These are phyloP conservation scores for Arizona elegans DNA, from an alignment of 2,113 vertebrate species.

Conservation along the genomic window DNA sequence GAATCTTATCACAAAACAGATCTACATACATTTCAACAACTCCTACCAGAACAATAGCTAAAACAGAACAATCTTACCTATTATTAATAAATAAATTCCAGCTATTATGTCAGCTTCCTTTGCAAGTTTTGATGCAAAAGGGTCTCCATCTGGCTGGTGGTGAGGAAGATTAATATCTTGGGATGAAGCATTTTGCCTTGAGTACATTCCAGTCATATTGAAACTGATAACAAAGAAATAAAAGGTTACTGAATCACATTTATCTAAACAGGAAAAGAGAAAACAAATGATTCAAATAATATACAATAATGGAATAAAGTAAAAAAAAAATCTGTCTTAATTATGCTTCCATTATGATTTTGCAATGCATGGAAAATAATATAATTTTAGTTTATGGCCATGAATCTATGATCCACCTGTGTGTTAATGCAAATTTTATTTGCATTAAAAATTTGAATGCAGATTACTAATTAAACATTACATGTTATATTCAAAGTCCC, in stretches of 20 bases:
- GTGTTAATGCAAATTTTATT: neutral
- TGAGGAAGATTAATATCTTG: conserved; percentile 68
- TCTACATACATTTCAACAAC: neutral
- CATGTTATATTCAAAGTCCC: neutral
- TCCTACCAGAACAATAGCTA: neutral
- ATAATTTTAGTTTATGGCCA: neutral
- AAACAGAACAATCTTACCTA: conserved; percentile 74
- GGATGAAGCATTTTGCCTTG: conserved; percentile 69
- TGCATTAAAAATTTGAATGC: neutral
- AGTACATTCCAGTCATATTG: conserved; percentile 62
- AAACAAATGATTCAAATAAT: neutral
- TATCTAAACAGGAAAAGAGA: neutral
- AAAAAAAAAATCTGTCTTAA: neutral
- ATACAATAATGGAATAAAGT: neutral
- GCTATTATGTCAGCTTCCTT: conserved; percentile 86
- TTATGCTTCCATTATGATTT: neutral
- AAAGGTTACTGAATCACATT: conserved; percentile 8
- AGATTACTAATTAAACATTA: neutral
- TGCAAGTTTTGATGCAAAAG: conserved; percentile 87
- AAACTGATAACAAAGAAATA: conserved; percentile 57
- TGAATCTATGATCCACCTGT: neutral
- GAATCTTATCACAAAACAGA: neutral
- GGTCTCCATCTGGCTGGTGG: conserved; percentile 77
- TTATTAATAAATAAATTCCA: conserved; percentile 84
- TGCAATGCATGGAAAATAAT: neutral